Evolutionary conservation across 92 coral and sea anemone genomes (phyloP), one percentile per base, ranked within the genome.

Genomic region (Pocillopora meandrina): DNA sequence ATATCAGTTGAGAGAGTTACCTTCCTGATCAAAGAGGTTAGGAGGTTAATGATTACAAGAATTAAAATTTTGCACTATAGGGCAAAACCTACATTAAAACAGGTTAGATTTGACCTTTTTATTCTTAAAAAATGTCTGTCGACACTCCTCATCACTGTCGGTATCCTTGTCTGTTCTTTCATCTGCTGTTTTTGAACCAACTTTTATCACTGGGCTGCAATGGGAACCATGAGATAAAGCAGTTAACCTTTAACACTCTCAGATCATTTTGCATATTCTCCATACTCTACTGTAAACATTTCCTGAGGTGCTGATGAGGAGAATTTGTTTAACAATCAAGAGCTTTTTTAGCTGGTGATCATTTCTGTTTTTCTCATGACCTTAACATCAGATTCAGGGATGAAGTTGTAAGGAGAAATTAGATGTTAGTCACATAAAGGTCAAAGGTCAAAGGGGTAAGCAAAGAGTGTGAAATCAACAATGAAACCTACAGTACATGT

Each of bases 121-220:
- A 59, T 57, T 81, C 18, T 73, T 71, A 42, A 23, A 23, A 35
- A 56, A 74, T 62, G 73, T 13, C 15, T 10, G 84, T 31, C 55
- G 67, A 59, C 18, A 56, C 69, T 83, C 88, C 34, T 77, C 83
- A 49, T 83, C 88, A 59, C 84, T 82, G 1, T 88, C 88, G 34
- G 13, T 12, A 12, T 84, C 75, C 34, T 42, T 59, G 70, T 84
- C 35, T 7, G 13, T 36, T 1, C 11, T 70, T 59, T 17, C 57
- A 76, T 75, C 82, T 9, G 55, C 20, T 3, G 76, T 47, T 68
- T 19, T 67, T 42, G 52, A 42, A 34, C 82, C 88, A 65, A 84
- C 79, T 75, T 76, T 76, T 55, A 76, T 84, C 9, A 76, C 88
- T 56, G 82, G 83, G 76, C 88, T 84, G 69, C 59, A 58, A 34